phyloP scores from a whole-genome alignment of 2,797 vertebrate genomes.

The Botia kubotai region DNA sequence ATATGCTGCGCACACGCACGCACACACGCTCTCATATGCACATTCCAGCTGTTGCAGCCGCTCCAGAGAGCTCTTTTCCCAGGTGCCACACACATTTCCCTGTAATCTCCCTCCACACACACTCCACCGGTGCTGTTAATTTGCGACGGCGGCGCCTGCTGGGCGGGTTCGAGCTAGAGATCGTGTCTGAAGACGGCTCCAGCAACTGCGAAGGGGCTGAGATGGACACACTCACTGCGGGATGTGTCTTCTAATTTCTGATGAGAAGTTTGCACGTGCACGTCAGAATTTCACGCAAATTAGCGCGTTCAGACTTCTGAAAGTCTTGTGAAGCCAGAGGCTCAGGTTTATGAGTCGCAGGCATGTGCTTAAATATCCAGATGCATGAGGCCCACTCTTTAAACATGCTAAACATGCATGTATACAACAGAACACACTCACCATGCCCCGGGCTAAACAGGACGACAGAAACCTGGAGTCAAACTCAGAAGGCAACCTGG shows the following conservation, averaged over 20 bases:
- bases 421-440: neutral
- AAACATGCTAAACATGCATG: conserved; percentile 1
- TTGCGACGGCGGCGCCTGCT: conserved; percentile 67
- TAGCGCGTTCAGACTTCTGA: conserved; percentile 18
- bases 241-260: conserved; percentile 40
- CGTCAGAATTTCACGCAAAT: conserved; percentile 42
- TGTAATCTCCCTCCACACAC: conserved; percentile 76
- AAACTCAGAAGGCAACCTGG: neutral
- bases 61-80: conserved; percentile 72
- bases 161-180: conserved; percentile 60
- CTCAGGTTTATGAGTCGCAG: conserved; percentile 37
- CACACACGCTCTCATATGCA: conserved; percentile 16
- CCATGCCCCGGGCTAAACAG: neutral
- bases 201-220: conserved; percentile 71
- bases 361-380: conserved; percentile 35
- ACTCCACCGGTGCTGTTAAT: conserved; percentile 68
- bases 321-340: conserved; percentile 11
- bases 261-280: conserved; percentile 34
- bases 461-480: neutral
- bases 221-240: conserved; percentile 35
- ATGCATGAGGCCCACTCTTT: neutral
- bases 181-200: conserved; percentile 62
- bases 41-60: conserved; percentile 65
- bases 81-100: conserved; percentile 78
- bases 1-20: conserved; percentile 19